Evolutionary conservation across 2,888 invertebrate genomes (phyloP), one percentile per base, ranked within the genome.

Genomic region (Aromia moschata): DNA sequence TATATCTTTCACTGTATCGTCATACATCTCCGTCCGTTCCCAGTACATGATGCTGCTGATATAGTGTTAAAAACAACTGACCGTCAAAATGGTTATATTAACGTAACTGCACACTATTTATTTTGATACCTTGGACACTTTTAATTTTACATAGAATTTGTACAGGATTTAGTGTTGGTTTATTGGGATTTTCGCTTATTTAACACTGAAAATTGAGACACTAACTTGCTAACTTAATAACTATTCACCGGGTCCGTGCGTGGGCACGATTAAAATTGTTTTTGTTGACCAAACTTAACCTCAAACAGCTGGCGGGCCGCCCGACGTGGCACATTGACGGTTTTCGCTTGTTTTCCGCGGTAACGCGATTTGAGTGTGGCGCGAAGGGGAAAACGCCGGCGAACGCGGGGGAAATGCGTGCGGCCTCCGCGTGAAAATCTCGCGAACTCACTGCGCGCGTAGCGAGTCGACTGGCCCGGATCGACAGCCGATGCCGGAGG

Each of bases 401-500:
- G n/a, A 52, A 52, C 52, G 52, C 31, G 49, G 41, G n/a, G 40
- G 17, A 30, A 30, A 16, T 52, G 17, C 52, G 52, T 41, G 41
- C 7, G 17, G 30, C 31, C 41, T 52, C 41, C 52, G 31, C 41
- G 52, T 52, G 12, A 41, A 51, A 52, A 20, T 41, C 7, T 72
- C 75, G 70, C 73, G 74, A 67, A 70, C 71, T 69, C 63, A 25
- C 71, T 64, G 71, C 76, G 75, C 77, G 77, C 76, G 77, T 75
- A 73, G 72, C 66, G 73, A 71, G 70, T 72, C 74, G 72, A 75
- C 76, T 74, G 72, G 70, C 76, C 77, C 76, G 75, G 77, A 77
- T 76, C 75, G 74, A 74, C 75, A 74, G 74, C 77, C 77, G 78
- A 71, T 75, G 79, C 75, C 77, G 71, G 74, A 76, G 71, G 76